Base-by-base conservation (phyloP, 2,888 invertebrate species). In the Leucozona laternaria region DNA sequence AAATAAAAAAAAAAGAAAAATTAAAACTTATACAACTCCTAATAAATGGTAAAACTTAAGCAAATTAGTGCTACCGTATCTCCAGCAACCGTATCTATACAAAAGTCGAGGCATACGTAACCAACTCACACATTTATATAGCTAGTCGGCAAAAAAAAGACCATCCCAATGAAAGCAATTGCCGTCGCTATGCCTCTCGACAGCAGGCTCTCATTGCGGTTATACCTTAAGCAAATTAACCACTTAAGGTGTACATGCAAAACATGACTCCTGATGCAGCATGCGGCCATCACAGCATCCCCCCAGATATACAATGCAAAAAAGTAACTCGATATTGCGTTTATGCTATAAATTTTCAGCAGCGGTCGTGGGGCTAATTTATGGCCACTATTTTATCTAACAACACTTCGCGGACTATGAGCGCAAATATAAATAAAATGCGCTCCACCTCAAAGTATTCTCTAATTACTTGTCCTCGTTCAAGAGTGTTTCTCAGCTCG, bases 301-400 rank as follows among this genome's bases (percentile, higher is more conserved):
- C 31, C 64, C n/a, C 58, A 37, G 53, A 34, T 37, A 64, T 66
- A 76, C 75, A 64, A 48, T 50, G 28, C 17, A 11, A 60, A 28
- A 45, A 71, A 22, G 71, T 45, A 80, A 76, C 76, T 72, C 68
- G 45, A 72, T 68, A 80, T 55, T 77, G 55, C 77, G 62, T 85
- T 80, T 72, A 55, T 73, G 80, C 68, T 80, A 80, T 85, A 85
- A 85, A 86, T 86, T 73, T 78, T 66, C 78, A 60, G 20, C 78
- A 60, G 20, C 40, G n/a, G 73, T 53, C 43, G 28, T 22, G 57
- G 55, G 53, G 43, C 75, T 86, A 79, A 86, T 86, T 86, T 86
- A 86, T 86, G 75, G 60, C 78, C 82, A 81, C 86, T 81, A 82
- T 86, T 86, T 86, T 79, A 82, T 82, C 82, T 86, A 86, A 86